These are phyloP conservation scores for Dicyrtoma fusca DNA, from an alignment of 2,888 invertebrate genomes.

Conservation along the genomic window DNA sequence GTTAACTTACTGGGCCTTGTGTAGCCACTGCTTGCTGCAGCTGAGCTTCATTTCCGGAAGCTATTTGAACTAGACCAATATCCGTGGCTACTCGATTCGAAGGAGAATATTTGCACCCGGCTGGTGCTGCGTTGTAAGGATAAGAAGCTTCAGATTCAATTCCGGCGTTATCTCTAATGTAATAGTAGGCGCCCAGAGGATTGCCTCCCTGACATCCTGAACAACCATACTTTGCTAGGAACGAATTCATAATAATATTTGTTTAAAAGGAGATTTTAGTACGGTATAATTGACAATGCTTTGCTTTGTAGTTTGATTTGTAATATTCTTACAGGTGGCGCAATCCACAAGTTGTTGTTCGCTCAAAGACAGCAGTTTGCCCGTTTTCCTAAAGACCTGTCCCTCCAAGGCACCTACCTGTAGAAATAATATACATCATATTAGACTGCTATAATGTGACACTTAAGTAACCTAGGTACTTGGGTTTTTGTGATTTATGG, in stretches of 20 bases:
- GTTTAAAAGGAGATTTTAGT: background rate
- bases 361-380: background rate
- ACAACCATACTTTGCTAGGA: no score
- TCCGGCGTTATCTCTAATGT: background rate
- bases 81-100: background rate
- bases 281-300: no score
- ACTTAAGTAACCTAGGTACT: no score
- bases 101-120: no score
- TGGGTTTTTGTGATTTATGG: no score
- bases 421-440: background rate
- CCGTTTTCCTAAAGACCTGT: background rate
- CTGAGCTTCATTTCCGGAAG: background rate
- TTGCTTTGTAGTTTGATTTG: no score
- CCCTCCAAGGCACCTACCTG: background rate
- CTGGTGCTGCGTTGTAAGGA: background rate
- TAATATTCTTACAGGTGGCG: background rate
- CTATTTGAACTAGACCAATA: background rate
- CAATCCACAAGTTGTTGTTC: slow-evolving; percentile 5
- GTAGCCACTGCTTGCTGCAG: background rate
- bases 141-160: background rate
- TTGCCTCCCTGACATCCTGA: background rate
- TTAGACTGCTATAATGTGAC: no score
- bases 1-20: background rate
- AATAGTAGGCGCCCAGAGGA: background rate
- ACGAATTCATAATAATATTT: no score